Conservation (phyloP, 2,113 vertebrate genomes). For the Zosterops japonicus region DNA sequence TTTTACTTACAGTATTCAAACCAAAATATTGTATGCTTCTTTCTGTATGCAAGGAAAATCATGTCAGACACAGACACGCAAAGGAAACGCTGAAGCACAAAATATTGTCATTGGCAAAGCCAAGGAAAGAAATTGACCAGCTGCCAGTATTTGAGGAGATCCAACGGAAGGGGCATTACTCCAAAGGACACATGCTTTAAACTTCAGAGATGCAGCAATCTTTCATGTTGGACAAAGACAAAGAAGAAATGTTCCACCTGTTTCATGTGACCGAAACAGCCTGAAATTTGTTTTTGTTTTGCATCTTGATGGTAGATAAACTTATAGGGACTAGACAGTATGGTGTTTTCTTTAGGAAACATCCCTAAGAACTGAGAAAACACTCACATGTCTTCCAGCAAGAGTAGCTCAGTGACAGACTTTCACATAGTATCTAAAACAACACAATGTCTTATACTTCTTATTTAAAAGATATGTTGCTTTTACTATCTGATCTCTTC, state of each 20-base stretch:
- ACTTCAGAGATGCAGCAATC: slow-evolving; percentile 36
- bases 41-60: slow-evolving; percentile 24
- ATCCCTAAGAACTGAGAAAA: background rate
- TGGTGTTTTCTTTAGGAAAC: background rate
- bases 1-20: background rate
- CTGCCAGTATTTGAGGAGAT: slow-evolving; percentile 46
- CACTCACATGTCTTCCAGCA: background rate
- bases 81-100: slow-evolving; percentile 47
- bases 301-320: slow-evolving; percentile 23
- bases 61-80: slow-evolving; percentile 31
- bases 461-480: background rate
- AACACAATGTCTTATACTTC: background rate
- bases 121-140: slow-evolving; percentile 29
- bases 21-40: background rate
- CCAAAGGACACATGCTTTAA: slow-evolving; percentile 50
- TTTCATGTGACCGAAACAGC: background rate
- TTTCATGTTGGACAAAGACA: slow-evolving; percentile 49
- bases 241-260: slow-evolving; percentile 44
- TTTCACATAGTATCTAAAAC: background rate
- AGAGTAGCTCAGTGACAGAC: background rate
- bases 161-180: slow-evolving; percentile 38
- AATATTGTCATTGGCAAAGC: slow-evolving; percentile 66
- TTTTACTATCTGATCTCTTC: background rate
- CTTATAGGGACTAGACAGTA: background rate
- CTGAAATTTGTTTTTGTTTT: background rate